Base-by-base conservation (phyloP, 2,888 invertebrate species). In the Cabera pusaria region DNA sequence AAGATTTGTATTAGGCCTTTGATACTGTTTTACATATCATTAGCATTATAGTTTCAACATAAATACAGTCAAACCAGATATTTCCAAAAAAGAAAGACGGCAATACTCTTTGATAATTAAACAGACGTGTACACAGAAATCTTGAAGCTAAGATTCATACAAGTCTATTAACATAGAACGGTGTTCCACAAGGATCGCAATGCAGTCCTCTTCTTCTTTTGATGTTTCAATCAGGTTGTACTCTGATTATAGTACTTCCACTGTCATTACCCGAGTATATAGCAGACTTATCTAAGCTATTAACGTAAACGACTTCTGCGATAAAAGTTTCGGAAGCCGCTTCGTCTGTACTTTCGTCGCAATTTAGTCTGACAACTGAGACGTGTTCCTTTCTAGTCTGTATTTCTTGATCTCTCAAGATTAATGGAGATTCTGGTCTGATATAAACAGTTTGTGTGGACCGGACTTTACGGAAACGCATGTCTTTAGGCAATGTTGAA, bases 401-500 rank as follows among this genome's bases (percentile, higher is more conserved):
- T 0, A 73, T 52, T 27, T 64, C 72, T 21, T 60, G 64, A n/a
- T 76, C 65, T 8, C 40, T 63, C 22, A 64, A 31, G 1, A 61
- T 6, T 18, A 41, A 2, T 0, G 84, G 81, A 24, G 85, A 79
- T 40, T 83, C 83, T n/a, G 68, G 74, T 38, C 59, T 71, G 1
- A 87, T 82, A 35, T 86, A 86, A 1, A 88, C 86, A 0, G 85
- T 85, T 62, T 87, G 87, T 0, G 87, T 83, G 0, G 87, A 87
- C 17, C 69, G 49, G 0, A 82, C 86, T 63, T 83, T 86, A 1
- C 84, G 65, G 45, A 88, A 87, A 27, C 87, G 67, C 88, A 88
- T 87, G 20, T 88, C 87, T 62, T 87, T 88, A 0, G 88, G 88
- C 18, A 88, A 32, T 0, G 87, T 88, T 0, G 86, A 78, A 0